A percentile compares a stretch with the other conserved stretches of the same genome.
These are phyloP conservation scores for Notocelia uddmanniana DNA, from an alignment of 2,888 invertebrate species.

Conservation along the genomic window DNA sequence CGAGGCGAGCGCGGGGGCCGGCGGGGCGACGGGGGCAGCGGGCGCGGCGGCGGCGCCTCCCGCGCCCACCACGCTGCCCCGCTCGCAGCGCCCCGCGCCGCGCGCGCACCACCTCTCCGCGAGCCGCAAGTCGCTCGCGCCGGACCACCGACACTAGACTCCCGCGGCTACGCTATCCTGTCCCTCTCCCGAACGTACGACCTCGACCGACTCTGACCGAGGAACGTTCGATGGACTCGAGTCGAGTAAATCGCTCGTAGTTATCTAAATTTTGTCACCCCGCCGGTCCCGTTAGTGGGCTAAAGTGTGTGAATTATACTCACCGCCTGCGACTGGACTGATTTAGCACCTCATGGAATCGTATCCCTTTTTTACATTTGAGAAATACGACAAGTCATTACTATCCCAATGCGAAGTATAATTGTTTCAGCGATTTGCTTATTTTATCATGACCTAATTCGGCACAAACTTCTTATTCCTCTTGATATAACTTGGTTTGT, in stretches of 20 bases:
- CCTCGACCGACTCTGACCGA: conserved; percentile 10
- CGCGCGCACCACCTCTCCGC: conserved; percentile 80
- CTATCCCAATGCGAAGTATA: not conserved
- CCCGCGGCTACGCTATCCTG: conserved; percentile 46
- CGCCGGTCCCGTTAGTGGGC: conserved; percentile 15
- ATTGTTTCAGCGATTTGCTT: conserved; percentile 15
- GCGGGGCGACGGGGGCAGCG: conserved; percentile 54
- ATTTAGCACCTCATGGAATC: conserved; percentile 12
- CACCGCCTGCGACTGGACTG: conserved; percentile 24
- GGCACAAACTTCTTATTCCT: conserved; percentile 35
- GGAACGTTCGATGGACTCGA: conserved; percentile 14
- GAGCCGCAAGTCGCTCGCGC: conserved; percentile 84
- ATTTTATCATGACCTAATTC: conserved; percentile 37
- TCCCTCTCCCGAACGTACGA: conserved; percentile 33
- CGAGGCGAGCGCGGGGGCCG: conserved; percentile 76
- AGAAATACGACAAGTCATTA: not conserved
- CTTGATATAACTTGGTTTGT: not conserved
- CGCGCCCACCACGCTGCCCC: conserved; percentile 79
- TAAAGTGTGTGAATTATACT: conserved; percentile 21
- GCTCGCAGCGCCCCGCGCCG: conserved; percentile 79
- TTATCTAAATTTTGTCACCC: conserved; percentile 11
- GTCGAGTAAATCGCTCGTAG: conserved; percentile 14
- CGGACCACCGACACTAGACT: conserved; percentile 78
- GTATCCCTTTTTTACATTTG: conserved; percentile 10
- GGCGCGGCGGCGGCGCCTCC: conserved; percentile 56